phyloP scores from a whole-genome alignment of 2,888 invertebrate species.

The Caenorhabditis doughertyi region DNA sequence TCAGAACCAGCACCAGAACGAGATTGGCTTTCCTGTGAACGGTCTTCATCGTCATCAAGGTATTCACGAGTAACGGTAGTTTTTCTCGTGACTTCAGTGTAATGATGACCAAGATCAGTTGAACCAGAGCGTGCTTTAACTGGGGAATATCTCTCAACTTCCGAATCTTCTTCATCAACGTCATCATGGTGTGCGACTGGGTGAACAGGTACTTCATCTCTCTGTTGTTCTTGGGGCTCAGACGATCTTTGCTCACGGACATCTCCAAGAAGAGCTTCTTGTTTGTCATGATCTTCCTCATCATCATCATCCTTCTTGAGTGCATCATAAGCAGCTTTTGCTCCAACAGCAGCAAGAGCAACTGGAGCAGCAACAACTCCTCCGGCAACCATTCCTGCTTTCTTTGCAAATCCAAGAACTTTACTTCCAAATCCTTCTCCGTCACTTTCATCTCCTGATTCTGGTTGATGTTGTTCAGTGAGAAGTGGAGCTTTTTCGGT shows the following conservation, averaged over 20 bases:
- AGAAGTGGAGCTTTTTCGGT: slow-evolving; percentile 48
- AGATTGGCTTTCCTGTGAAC: background rate
- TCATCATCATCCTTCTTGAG: slow-evolving; percentile 66
- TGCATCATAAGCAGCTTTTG: slow-evolving; percentile 71
- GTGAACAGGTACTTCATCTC: background rate
- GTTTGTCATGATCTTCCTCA: slow-evolving; percentile 39
- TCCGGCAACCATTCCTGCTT: slow-evolving; percentile 73
- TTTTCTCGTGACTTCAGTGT: slow-evolving; percentile 37
- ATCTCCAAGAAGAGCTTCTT: slow-evolving; percentile 26
- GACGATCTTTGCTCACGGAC: slow-evolving; percentile 3
- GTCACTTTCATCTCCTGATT: slow-evolving; percentile 53
- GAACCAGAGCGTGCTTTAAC: background rate
- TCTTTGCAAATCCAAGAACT: slow-evolving; percentile 70
- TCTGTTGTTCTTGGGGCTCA: slow-evolving; percentile 4
- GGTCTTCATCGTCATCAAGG: slow-evolving; percentile 13
- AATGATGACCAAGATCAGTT: slow-evolving; percentile 4
- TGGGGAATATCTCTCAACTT: slow-evolving; percentile 8
- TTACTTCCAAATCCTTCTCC: slow-evolving; percentile 65
- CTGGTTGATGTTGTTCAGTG: slow-evolving; percentile 24
- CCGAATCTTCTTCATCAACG: background rate
- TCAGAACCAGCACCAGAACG: slow-evolving; percentile 2
- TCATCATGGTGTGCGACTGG: background rate
- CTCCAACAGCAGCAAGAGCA: slow-evolving; percentile 74
- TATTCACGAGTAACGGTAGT: slow-evolving; percentile 40
- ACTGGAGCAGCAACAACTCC: slow-evolving; percentile 74